Evolutionary conservation across 2,113 vertebrate genomes (phyloP).

Genomic region (Mystacornis crossleyi): DNA sequence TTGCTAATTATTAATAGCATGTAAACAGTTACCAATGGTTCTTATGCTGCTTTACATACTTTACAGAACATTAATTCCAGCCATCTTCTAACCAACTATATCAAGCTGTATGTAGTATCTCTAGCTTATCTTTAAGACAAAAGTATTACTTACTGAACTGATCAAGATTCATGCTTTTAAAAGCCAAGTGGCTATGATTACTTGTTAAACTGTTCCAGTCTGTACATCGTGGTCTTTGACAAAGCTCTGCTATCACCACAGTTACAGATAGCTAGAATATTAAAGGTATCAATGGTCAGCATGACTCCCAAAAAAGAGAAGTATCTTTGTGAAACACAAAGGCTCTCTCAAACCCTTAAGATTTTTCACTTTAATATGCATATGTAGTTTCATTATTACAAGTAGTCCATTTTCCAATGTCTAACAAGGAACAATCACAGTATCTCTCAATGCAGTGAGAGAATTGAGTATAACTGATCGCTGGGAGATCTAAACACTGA

Average conservation of each 20-base stretch:
- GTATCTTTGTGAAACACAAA: background rate
- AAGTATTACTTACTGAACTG: background rate
- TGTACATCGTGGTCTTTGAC: background rate
- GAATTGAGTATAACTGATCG: background rate
- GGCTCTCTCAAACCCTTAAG: background rate
- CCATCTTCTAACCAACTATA: conserved; percentile 36
- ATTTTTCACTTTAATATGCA: background rate
- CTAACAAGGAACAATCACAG: background rate
- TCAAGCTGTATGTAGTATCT: conserved; percentile 9
- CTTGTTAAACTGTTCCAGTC: background rate
- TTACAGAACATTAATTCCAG: conserved; percentile 68
- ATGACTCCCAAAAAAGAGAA: background rate
- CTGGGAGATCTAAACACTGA: background rate
- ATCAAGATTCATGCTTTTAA: background rate
- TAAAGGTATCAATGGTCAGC: background rate
- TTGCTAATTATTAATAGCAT: conserved; percentile 77
- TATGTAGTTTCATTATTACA: background rate
- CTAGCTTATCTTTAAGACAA: conserved; percentile 5
- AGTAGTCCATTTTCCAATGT: background rate
- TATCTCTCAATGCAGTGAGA: background rate
- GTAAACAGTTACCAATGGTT: conserved; percentile 73
- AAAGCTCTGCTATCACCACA: background rate
- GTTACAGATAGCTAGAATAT: background rate
- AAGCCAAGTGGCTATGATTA: background rate
- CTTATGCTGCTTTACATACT: conserved; percentile 61